These are phyloP conservation scores for Egretta garzetta DNA, from an alignment of 2,113 vertebrate species.

Conservation along the genomic window DNA sequence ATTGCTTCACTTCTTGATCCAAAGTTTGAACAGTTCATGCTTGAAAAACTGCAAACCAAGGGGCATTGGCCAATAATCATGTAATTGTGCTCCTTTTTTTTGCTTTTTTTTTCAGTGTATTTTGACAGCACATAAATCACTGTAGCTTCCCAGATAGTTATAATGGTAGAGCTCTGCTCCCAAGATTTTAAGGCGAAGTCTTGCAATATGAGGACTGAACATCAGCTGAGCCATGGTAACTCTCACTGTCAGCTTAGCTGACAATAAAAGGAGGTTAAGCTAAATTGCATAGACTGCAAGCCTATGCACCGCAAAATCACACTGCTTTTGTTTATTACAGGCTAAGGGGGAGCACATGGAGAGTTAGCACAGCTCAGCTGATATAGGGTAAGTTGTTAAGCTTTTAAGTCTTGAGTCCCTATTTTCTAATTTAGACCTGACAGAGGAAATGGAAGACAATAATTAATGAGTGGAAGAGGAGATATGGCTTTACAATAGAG, in stretches of 20 bases:
- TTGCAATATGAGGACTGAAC: background rate
- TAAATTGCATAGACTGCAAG: background rate
- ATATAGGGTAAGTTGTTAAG: conserved; percentile 18
- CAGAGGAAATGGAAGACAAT: conserved; percentile 61
- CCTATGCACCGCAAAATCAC: background rate
- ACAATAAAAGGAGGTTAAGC: background rate
- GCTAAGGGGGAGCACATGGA: background rate
- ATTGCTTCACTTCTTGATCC: conserved; percentile 53
- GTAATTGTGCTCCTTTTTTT: background rate
- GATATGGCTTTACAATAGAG: conserved; percentile 48
- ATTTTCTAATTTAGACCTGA: conserved; percentile 48
- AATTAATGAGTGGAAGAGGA: conserved; percentile 61
- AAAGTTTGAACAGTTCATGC: conserved; percentile 5
- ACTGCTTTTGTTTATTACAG: background rate
- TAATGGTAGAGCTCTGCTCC: background rate
- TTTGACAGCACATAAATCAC: conserved; percentile 41
- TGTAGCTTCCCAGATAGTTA: background rate
- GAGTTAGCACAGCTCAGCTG: conserved; percentile 17
- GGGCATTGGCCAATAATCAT: background rate
- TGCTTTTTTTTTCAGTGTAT: background rate
- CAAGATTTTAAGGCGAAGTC: conserved; percentile 3
- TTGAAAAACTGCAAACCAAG: conserved; percentile 47
- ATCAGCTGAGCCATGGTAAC: background rate
- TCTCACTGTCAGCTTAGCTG: background rate
- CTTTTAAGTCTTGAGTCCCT: conserved; percentile 10